Evolutionary conservation across 1,140 invertebrate genomes (phyloP), one percentile per base, ranked within the genome.

Genomic region (Sycophila sp.): DNA sequence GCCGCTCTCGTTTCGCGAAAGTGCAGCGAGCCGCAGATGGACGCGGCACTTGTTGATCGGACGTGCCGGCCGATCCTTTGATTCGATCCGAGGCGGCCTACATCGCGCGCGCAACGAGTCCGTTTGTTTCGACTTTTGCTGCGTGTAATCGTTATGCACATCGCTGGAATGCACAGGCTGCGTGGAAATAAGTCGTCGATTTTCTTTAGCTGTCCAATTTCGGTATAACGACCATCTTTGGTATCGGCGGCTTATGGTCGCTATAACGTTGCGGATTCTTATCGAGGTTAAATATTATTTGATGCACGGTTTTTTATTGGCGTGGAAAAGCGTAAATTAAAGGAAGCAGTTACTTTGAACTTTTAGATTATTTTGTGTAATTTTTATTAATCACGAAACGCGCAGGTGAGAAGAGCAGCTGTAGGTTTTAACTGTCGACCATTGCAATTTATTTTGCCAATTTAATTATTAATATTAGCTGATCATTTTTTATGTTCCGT

Each of bases 321-420:
- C n/a, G n/a, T n/a, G n/a, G n/a, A n/a, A n/a, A n/a, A n/a, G n/a
- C n/a, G 17, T 47, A 47, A 8, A 4, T 2, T 24, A 24, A 42
- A 24, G 8, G 64, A 40, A n/a, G n/a, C n/a, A n/a, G 42, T 66
- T 56, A 17, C 51, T 68, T 51, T 51, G 42, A 68, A 36, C 56
- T 64, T 64, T n/a, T 30, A 58, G 19, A 49, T 67, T 58, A 56
- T 58, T 58, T 5, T 68, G 22, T 38, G 10, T 19, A 68, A 68
- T 47, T 47, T 28, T 19, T 8, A 51, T 60, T 60, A 59, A 68
- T 58, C 42, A 30, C 10, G 19, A 51, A 13, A 15, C 4, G 19
- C 30, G 66, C 66, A 68, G 66, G 30, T 68, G 56, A 49, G 28
- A 60, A 68, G 32, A 32, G 24, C 66, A 68, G 40, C 66, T 68